Percentiles rank a stretch among this genome's conserved stretches.
Conservation (phyloP, 2,888 invertebrate genomes). For the Psococerastis gibbosa region DNA sequence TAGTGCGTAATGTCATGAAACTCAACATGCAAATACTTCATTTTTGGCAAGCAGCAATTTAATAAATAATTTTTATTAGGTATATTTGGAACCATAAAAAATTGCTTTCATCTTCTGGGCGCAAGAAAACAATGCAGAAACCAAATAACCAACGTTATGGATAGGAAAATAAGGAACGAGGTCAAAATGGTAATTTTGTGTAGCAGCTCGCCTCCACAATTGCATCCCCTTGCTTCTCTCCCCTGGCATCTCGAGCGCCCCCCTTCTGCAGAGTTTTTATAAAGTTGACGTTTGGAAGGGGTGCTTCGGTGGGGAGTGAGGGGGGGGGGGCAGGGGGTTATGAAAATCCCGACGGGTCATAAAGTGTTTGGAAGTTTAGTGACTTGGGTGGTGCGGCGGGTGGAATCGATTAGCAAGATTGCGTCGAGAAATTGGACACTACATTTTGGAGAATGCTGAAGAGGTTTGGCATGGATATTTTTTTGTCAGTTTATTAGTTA, state of each 20-base stretch:
- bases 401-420: too few species aligned
- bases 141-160: too few species aligned
- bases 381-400: too few species aligned
- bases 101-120: not conserved
- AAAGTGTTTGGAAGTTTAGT: conserved; percentile 9
- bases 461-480: too few species aligned
- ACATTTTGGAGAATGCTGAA: too few species aligned
- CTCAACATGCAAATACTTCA: too few species aligned
- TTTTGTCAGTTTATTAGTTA: too few species aligned
- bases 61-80: not conserved
- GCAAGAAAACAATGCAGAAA: not conserved
- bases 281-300: conserved; percentile 9
- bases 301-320: not conserved
- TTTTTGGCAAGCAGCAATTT: not conserved
- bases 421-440: too few species aligned
- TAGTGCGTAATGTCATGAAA: too few species aligned
- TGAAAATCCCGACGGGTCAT: conserved; percentile 11
- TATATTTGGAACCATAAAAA: not conserved
- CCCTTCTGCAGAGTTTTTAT: conserved; percentile 2
- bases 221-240: too few species aligned
- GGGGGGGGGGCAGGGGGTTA: conserved; percentile 11
- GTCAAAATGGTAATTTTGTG: not conserved
- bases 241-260: too few species aligned
- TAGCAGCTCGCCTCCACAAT: too few species aligned
- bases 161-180: not conserved